These are phyloP conservation scores for Helobdella robusta DNA, from an alignment of 2,888 invertebrate species.

Conservation along the genomic window DNA sequence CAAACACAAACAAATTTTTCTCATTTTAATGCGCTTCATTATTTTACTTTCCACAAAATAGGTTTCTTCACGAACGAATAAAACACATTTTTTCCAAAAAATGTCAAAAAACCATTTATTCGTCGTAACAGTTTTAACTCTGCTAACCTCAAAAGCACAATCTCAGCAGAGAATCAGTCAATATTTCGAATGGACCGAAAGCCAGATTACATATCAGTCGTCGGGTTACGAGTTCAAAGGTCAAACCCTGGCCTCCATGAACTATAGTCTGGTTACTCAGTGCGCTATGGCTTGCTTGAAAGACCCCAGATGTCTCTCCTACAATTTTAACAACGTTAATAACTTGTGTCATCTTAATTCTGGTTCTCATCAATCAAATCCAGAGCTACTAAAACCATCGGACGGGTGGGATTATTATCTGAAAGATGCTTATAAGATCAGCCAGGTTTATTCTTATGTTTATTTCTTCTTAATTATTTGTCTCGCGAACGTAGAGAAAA, in stretches of 20 bases:
- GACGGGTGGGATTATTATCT: constrained; percentile 36
- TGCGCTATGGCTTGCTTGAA: constrained; percentile 42
- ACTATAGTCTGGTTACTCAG: constrained; percentile 37
- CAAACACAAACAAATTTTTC: no score
- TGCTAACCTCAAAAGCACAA: not conserved
- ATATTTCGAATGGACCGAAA: constrained; percentile 27
- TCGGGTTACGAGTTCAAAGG: constrained; percentile 34
- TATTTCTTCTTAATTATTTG: no score
- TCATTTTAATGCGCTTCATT: no score
- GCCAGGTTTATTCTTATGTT: no score
- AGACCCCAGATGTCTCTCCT: constrained; percentile 38
- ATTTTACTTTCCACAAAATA: no score
- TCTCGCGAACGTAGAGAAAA: no score
- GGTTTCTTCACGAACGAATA: no score
- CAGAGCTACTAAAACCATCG: not conserved
- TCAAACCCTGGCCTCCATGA: constrained; percentile 32
- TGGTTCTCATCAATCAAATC: constrained; percentile 36
- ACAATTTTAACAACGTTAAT: constrained; percentile 37
- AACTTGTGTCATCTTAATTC: constrained; percentile 40
- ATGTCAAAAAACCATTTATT: no score
- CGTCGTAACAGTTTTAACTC: not conserved
- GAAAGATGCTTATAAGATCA: constrained; percentile 38
- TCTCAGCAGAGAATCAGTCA: not conserved
- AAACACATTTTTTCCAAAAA: no score
- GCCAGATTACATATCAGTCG: constrained; percentile 24